Conservation (phyloP, 2,888 invertebrate species). For the Harmothoe impar region DNA sequence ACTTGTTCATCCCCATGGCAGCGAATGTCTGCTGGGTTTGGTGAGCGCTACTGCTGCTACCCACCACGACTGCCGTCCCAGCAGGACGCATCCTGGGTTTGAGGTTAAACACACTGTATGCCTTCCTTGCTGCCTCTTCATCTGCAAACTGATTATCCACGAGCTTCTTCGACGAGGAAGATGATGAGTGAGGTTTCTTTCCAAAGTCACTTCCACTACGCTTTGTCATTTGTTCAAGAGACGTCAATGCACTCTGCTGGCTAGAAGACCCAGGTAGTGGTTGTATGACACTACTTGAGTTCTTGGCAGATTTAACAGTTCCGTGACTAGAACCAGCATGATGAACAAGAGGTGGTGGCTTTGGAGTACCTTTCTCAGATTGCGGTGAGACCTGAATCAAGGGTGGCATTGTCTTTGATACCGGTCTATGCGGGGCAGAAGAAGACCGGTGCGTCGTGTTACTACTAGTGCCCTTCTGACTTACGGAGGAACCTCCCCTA, state of each 20-base stretch:
- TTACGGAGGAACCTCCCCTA: background rate
- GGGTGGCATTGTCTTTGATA: constrained; percentile 45
- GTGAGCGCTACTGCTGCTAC: background rate
- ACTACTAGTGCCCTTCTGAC: background rate
- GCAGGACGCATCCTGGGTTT: background rate
- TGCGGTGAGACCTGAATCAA: background rate
- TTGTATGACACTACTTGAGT: constrained; percentile 5
- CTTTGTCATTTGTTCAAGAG: constrained; percentile 48
- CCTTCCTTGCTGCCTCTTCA: constrained; percentile 56
- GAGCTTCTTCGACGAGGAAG: background rate
- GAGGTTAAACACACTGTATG: constrained; percentile 59
- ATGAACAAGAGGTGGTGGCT: constrained; percentile 45
- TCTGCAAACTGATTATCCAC: constrained; percentile 23
- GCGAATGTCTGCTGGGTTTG: background rate
- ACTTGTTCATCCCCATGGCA: constrained; percentile 35
- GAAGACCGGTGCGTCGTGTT: background rate
- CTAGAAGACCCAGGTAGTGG: background rate
- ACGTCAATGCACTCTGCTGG: constrained; percentile 48
- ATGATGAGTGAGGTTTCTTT: background rate
- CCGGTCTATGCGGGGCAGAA: background rate
- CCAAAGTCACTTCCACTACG: constrained; percentile 9
- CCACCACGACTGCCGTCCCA: background rate
- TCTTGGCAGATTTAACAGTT: background rate
- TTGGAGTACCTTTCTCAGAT: background rate
- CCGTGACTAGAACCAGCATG: constrained; percentile 38